A percentile compares a stretch with the other conserved stretches of the same genome.
These are phyloP conservation scores for Terrapene triunguis DNA, from an alignment of 2,113 vertebrate species.

Conservation along the genomic window DNA sequence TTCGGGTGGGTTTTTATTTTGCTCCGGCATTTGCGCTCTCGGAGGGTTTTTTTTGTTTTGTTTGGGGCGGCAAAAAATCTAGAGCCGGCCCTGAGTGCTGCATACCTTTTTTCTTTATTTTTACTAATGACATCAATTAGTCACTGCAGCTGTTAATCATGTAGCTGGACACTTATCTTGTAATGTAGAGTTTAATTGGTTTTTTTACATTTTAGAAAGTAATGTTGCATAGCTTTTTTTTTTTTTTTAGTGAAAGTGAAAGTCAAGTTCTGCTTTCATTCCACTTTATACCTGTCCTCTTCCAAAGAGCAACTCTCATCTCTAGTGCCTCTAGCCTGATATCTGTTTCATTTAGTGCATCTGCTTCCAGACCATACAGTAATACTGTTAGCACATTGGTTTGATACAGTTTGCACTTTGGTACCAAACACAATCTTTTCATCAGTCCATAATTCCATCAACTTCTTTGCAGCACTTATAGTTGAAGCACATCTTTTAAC, in stretches of 20 bases:
- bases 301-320: neutral
- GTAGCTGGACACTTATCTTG: neutral
- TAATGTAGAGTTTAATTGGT: neutral
- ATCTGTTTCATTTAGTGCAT: neutral
- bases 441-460: neutral
- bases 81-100: neutral
- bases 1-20: no score
- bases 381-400: neutral
- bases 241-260: slow-evolving; percentile 13
- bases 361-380: neutral
- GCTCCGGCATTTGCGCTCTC: no score
- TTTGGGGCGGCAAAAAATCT: no score
- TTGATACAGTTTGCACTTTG: neutral
- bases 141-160: neutral
- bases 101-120: neutral
- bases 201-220: slow-evolving; percentile 53
- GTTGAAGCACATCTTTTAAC: neutral
- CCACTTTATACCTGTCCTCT: neutral
- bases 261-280: neutral
- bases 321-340: neutral
- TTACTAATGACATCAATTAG: slow-evolving; percentile 21
- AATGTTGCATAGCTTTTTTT: neutral
- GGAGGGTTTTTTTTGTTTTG: no score
- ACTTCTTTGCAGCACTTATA: neutral
- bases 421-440: neutral